Evolutionary conservation across 2,888 invertebrate genomes (phyloP).

Genomic region (Apotomis turbidana): DNA sequence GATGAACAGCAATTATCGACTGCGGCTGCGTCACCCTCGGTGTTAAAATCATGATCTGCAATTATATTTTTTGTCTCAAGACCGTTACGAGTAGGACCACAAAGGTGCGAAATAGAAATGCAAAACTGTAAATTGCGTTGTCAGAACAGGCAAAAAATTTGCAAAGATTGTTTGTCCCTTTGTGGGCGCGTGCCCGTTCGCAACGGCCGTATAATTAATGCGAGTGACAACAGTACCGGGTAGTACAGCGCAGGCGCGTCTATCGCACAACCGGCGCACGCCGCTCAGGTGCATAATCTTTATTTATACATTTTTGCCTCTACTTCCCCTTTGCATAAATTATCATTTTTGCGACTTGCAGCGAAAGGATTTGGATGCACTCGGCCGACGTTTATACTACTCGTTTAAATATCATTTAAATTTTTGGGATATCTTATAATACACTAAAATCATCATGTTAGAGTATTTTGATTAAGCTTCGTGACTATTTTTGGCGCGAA

Average conservation of each 20-base stretch:
- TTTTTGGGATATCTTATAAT: no score
- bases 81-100: conserved; percentile 35
- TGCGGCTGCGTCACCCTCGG: conserved; percentile 60
- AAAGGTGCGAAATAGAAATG: conserved; percentile 43
- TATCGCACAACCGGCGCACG: conserved; percentile 67
- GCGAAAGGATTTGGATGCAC: conserved; percentile 46
- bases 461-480: neutral
- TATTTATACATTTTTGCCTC: conserved; percentile 75
- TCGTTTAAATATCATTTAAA: conserved; percentile 20
- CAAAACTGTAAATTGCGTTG: conserved; percentile 59
- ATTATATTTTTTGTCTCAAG: conserved; percentile 56
- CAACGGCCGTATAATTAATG: conserved; percentile 73
- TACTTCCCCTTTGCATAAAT: conserved; percentile 83
- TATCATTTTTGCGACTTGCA: conserved; percentile 69
- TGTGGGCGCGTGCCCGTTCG: conserved; percentile 62
- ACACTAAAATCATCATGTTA: no score
- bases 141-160: conserved; percentile 46
- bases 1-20: conserved; percentile 71
- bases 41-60: conserved; percentile 64
- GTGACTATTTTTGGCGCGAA: conserved; percentile 47
- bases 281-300: conserved; percentile 80
- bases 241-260: conserved; percentile 59
- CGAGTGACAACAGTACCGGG: conserved; percentile 69
- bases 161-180: conserved; percentile 53
- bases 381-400: conserved; percentile 10